Evolutionary conservation across 1,140 invertebrate genomes (phyloP).

Genomic region (Camponotus pennsylvanicus): DNA sequence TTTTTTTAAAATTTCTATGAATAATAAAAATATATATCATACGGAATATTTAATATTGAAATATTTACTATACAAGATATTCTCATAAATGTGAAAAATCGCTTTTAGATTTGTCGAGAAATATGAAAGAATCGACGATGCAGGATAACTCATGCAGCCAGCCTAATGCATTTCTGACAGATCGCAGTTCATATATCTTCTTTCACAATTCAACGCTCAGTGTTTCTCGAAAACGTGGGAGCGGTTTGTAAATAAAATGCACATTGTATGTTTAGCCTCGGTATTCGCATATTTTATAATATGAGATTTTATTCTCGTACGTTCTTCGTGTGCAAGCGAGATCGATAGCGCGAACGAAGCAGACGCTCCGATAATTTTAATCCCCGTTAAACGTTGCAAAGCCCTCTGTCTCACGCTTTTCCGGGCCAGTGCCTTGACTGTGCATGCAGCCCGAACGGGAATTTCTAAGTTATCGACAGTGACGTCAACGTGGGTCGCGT

Average conservation of each 20-base stretch:
- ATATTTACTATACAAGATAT: neutral
- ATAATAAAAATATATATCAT: neutral
- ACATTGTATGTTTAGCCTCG: neutral
- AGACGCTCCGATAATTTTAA: conserved; percentile 63
- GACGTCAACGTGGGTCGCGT: conserved; percentile 54
- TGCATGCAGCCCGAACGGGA: conserved; percentile 40
- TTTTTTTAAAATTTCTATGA: neutral
- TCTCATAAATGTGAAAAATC: neutral
- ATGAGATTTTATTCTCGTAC: neutral
- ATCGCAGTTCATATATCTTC: neutral
- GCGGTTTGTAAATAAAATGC: conserved; percentile 30
- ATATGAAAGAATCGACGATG: neutral
- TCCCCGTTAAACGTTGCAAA: conserved; percentile 58
- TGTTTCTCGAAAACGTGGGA: neutral
- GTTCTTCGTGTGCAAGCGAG: conserved; percentile 6
- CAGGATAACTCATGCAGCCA: neutral
- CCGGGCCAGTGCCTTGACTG: conserved; percentile 33
- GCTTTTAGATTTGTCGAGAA: conserved; percentile 22
- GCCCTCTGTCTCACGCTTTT: conserved; percentile 55
- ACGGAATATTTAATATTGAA: neutral
- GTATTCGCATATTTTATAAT: conserved; percentile 21
- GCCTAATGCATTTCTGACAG: conserved; percentile 7
- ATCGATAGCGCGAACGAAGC: conserved; percentile 30
- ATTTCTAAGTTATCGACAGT: conserved; percentile 69
- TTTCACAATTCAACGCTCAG: neutral